Percentiles rank a stretch among this genome's conserved stretches.
These are phyloP conservation scores for Pandemis heparana DNA, from an alignment of 2,888 invertebrate genomes.

Conservation along the genomic window DNA sequence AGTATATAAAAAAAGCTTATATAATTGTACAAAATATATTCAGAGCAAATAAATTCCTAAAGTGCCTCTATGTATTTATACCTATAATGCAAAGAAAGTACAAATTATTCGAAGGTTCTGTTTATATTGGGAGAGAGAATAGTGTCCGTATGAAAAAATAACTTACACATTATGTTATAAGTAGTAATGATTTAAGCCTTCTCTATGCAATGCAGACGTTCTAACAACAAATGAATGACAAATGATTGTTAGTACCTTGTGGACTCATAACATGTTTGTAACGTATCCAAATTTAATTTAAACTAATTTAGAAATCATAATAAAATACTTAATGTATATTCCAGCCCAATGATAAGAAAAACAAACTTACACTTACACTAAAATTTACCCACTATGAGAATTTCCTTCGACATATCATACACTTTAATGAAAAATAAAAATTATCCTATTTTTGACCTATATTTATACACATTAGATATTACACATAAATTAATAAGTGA, in stretches of 20 bases:
- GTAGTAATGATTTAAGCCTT: neutral
- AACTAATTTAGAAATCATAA: too few species aligned
- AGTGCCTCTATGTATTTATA: slow-evolving; percentile 14
- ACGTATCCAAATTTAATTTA: neutral
- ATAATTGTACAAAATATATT: neutral
- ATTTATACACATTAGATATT: neutral
- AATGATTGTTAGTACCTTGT: neutral
- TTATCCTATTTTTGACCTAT: neutral
- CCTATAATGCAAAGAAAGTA: slow-evolving; percentile 31
- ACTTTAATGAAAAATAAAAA: neutral
- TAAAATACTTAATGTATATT: neutral
- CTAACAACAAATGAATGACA: neutral
- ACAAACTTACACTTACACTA: neutral
- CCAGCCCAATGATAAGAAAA: neutral
- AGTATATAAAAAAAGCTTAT: too few species aligned
- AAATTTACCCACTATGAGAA: too few species aligned
- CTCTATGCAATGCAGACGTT: neutral
- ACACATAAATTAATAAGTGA: neutral
- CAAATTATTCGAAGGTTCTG: slow-evolving; percentile 13
- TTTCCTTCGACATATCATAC: neutral
- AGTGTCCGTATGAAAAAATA: too few species aligned
- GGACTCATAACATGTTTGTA: neutral
- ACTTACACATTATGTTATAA: too few species aligned
- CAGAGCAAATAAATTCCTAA: neutral
- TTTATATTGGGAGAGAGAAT: neutral